Percentiles rank a stretch among this genome's conserved stretches.
These are phyloP conservation scores for Zaprionus gabonicus DNA, from an alignment of 1,140 invertebrate species.

Conservation along the genomic window DNA sequence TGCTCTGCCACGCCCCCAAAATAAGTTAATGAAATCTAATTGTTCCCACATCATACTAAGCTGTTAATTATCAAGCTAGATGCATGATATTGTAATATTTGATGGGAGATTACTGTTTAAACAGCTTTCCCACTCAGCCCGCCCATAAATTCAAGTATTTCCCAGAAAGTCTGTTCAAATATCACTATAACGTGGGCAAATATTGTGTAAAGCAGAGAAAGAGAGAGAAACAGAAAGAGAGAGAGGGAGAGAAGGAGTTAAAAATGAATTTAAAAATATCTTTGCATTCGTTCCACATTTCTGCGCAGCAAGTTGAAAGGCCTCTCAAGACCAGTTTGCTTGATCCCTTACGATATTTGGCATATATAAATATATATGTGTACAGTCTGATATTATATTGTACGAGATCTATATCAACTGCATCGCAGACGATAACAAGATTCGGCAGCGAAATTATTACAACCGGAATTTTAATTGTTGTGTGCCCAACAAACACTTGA, in stretches of 20 bases:
- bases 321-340: background rate
- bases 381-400: background rate
- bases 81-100: background rate
- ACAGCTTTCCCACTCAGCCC: conserved; percentile 28
- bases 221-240: background rate
- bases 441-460: background rate
- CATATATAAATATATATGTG: background rate
- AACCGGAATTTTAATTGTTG: background rate
- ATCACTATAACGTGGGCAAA: conserved; percentile 1
- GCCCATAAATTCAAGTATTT: background rate
- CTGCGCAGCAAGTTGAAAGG: background rate
- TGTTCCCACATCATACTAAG: background rate
- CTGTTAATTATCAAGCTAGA: background rate
- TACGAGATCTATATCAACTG: conserved; percentile 6
- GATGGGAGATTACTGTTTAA: conserved; percentile 20
- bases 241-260: background rate
- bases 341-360: background rate
- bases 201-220: background rate
- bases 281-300: conserved; percentile 2
- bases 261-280: background rate
- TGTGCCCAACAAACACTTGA: background rate
- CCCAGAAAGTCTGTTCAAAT: conserved; percentile 25
- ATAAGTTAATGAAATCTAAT: background rate
- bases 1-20: conserved; percentile 1
- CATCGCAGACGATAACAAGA: background rate